These are phyloP conservation scores for Ascaphus truei DNA, from an alignment of 2,113 vertebrate species.

Conservation along the genomic window DNA sequence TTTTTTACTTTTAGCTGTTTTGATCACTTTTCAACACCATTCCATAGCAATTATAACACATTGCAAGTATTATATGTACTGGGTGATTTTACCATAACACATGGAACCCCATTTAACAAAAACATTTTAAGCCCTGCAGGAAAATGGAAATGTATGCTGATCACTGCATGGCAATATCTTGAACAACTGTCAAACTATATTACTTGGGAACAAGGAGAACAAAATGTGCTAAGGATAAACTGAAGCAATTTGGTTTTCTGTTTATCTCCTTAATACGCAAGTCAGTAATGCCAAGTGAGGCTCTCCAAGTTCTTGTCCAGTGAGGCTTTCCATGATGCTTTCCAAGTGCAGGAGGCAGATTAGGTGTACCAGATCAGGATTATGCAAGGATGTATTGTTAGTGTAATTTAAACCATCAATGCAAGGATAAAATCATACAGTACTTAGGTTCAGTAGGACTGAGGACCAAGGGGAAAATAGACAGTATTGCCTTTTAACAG, in stretches of 20 bases:
- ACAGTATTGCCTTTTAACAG: too few relatives aligned
- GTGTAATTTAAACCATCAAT: too few relatives aligned
- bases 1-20: too few relatives aligned
- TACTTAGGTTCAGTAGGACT: too few relatives aligned
- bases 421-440: too few relatives aligned
- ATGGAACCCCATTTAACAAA: too few relatives aligned
- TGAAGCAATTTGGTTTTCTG: not conserved
- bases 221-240: not conserved
- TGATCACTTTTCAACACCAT: too few relatives aligned
- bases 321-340: not conserved
- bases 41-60: too few relatives aligned
- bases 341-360: not conserved
- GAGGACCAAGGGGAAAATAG: too few relatives aligned
- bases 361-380: not conserved
- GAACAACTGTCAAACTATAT: not conserved
- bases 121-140: not conserved
- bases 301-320: not conserved
- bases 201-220: not conserved
- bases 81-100: too few relatives aligned
- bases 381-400: too few relatives aligned
- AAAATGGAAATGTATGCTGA: not conserved
- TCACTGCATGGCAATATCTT: not conserved
- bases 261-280: not conserved
- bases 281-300: not conserved
- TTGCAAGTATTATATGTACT: too few relatives aligned